phyloP scores from a whole-genome alignment of 2,113 vertebrate genomes.

The Dolichallabes microphthalmus region DNA sequence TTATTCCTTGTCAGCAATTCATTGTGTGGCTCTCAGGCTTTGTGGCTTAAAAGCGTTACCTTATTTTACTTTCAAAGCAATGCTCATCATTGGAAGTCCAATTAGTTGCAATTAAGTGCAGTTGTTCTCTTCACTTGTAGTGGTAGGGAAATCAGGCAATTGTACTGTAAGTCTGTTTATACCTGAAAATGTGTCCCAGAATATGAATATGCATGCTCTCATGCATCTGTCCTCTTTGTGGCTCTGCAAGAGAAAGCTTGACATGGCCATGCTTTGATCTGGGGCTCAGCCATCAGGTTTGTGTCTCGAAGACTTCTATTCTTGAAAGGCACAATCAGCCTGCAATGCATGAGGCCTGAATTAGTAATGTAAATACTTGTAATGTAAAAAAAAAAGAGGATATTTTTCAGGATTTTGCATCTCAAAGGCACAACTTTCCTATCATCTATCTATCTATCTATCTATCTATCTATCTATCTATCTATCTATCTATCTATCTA shows the following conservation, averaged over 20 bases:
- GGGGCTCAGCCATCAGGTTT: slow-evolving; percentile 65
- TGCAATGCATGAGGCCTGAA: slow-evolving; percentile 64
- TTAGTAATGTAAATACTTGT: slow-evolving; percentile 77
- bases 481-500: slow-evolving; percentile 26
- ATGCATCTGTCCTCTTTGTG: slow-evolving; percentile 59
- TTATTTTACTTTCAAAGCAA: slow-evolving; percentile 34
- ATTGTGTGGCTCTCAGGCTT: background rate
- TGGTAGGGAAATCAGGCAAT: slow-evolving; percentile 39
- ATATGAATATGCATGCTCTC: slow-evolving; percentile 56
- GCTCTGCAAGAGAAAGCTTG: slow-evolving; percentile 55
- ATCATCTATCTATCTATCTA: slow-evolving; percentile 47
- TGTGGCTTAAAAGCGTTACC: background rate
- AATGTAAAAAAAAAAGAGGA: slow-evolving; percentile 61
- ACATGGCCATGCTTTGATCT: slow-evolving; percentile 69
- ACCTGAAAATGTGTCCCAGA: slow-evolving; percentile 57
- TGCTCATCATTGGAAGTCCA: slow-evolving; percentile 24
- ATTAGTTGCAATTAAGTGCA: slow-evolving; percentile 39
- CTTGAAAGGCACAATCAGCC: slow-evolving; percentile 67
- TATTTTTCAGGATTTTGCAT: slow-evolving; percentile 72
- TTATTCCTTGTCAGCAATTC: background rate
- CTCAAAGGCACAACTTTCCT: slow-evolving; percentile 62
- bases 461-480: slow-evolving; percentile 52
- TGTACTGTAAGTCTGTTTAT: slow-evolving; percentile 51
- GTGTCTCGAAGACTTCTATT: slow-evolving; percentile 64
- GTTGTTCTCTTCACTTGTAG: slow-evolving; percentile 22